A percentile compares a stretch with the other conserved stretches of the same genome.
Evolutionary conservation across 2,113 vertebrate species (phyloP).

Genomic region (Mellivora capensis): DNA sequence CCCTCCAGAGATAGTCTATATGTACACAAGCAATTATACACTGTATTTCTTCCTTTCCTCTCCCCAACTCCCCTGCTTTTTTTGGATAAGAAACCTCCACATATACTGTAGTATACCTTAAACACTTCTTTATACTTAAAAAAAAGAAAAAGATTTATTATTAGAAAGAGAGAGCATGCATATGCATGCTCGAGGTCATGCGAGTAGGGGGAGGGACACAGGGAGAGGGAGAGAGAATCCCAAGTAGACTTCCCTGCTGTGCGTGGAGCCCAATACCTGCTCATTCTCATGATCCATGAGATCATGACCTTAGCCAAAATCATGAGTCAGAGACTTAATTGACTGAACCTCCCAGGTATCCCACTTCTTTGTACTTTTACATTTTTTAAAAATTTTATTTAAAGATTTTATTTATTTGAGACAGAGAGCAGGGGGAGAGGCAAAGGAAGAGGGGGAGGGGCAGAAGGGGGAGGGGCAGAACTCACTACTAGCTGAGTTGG

Average conservation of each 20-base stretch:
- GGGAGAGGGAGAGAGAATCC: no score
- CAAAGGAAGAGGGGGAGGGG: not conserved
- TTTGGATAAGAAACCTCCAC: not conserved
- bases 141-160: no score
- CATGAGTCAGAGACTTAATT: not conserved
- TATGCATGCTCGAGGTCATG: no score
- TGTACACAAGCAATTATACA: not conserved
- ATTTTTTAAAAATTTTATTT: no score
- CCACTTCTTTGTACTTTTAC: not conserved
- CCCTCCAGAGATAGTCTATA: not conserved
- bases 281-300: no score
- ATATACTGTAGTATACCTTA: not conserved
- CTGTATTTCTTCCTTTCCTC: not conserved
- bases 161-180: no score
- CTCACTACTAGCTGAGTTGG: not conserved
- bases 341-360: no score
- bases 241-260: no score
- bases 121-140: not conserved
- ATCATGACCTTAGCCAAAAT: no score
- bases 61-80: rapidly evolving
- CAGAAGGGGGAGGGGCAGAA: no score
- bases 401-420: not conserved
- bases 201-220: no score
- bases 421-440: not conserved
- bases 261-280: no score